Evolutionary conservation across 2,113 vertebrate genomes (phyloP).

Genomic region (Hipposideros armiger): DNA sequence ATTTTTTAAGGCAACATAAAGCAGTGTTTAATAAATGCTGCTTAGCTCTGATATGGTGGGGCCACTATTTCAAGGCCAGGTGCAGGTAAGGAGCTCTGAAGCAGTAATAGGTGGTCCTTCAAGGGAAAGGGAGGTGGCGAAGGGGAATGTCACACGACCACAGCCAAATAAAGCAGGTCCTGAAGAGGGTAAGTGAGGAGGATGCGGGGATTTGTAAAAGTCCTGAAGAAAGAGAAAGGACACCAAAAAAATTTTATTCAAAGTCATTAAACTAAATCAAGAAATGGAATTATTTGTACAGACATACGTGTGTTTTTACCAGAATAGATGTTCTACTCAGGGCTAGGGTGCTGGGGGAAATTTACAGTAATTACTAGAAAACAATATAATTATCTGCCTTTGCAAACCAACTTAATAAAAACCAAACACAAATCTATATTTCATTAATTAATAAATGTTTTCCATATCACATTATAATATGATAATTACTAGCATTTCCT

Average conservation of each 20-base stretch:
- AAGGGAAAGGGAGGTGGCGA: neutral
- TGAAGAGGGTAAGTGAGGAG: neutral
- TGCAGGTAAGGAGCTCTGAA: neutral
- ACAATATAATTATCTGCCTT: neutral
- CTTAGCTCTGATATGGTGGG: neutral
- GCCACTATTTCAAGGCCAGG: neutral
- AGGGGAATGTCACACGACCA: neutral
- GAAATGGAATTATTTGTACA: neutral
- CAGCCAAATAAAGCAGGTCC: neutral
- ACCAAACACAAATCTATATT: neutral
- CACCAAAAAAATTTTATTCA: neutral
- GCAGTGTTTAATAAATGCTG: neutral
- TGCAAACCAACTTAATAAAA: slow-evolving; percentile 34
- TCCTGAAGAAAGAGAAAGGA: neutral
- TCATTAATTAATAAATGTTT: slow-evolving; percentile 17
- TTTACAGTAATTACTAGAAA: neutral
- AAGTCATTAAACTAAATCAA: neutral
- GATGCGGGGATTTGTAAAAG: neutral
- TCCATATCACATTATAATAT: neutral
- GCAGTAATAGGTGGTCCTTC: neutral
- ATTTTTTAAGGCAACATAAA: neutral
- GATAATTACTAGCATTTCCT: neutral
- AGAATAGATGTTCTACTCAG: neutral
- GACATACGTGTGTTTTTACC: neutral
- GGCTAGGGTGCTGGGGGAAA: neutral